These are phyloP conservation scores for Agrotis clavis DNA, from an alignment of 2,888 invertebrate genomes.

Conservation along the genomic window DNA sequence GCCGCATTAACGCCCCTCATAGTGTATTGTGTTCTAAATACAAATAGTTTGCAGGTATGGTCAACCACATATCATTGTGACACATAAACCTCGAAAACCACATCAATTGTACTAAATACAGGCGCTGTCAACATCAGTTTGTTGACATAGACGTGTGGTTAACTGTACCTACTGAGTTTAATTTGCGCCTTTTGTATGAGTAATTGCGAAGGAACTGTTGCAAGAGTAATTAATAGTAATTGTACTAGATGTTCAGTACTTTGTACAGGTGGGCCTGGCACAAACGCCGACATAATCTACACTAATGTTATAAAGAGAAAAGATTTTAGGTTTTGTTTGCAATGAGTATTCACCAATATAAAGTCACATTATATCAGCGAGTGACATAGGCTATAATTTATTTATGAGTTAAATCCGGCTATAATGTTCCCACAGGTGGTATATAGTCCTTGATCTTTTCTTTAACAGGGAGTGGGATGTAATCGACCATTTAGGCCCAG, in stretches of 20 bases:
- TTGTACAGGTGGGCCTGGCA: neutral
- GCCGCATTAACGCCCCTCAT: slow-evolving; percentile 1
- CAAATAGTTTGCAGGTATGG: neutral
- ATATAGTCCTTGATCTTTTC: no score
- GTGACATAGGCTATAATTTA: no score
- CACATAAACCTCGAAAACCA: neutral
- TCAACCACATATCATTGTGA: neutral
- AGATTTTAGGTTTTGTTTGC: no score
- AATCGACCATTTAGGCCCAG: no score
- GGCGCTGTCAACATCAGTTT: neutral
- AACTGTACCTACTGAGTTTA: slow-evolving; percentile 6
- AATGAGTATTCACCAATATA: no score
- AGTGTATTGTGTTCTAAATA: neutral
- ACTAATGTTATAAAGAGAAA: no score
- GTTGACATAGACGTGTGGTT: neutral
- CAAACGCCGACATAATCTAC: no score
- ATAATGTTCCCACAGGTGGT: no score
- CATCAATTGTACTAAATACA: neutral
- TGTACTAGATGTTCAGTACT: neutral
- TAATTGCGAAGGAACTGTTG: slow-evolving; percentile 17
- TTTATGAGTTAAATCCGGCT: no score
- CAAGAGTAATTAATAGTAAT: slow-evolving; percentile 26
- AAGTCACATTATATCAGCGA: no score
- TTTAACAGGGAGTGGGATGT: no score
- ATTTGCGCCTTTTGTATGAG: slow-evolving; percentile 8